Evolutionary conservation across 2,113 vertebrate genomes (phyloP).

Genomic region (Nerophis lumbriciformis): DNA sequence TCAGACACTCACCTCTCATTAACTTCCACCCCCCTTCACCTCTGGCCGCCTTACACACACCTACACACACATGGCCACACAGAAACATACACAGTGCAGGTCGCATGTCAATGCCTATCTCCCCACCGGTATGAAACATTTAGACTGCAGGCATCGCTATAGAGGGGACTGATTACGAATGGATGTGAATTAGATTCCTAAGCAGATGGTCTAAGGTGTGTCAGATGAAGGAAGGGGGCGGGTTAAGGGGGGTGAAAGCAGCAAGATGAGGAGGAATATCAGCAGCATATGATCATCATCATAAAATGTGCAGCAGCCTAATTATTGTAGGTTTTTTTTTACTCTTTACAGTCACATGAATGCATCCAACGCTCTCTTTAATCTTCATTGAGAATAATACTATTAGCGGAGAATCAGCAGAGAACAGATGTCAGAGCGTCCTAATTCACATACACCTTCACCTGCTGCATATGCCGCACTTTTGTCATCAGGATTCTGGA

Average conservation of each 20-base stretch:
- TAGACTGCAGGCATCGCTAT: constrained; percentile 27
- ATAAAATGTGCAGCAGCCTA: constrained; percentile 14
- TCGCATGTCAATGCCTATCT: constrained; percentile 2
- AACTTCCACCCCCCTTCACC: constrained; percentile 61
- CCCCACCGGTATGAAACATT: not conserved
- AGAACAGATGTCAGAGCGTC: not conserved
- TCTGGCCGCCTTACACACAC: constrained; percentile 9
- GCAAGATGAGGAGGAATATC: constrained; percentile 60
- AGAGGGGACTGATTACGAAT: constrained; percentile 89
- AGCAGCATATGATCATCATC: constrained; percentile 73
- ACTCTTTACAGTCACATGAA: not conserved
- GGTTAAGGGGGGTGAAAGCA: constrained; percentile 10
- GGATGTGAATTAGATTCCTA: constrained; percentile 98
- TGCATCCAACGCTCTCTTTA: not conserved
- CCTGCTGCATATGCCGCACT: not conserved
- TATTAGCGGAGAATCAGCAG: not conserved
- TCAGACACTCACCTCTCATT: constrained; percentile 68
- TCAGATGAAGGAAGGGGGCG: constrained; percentile 65
- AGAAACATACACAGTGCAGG: constrained; percentile 12
- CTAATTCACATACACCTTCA: not conserved
- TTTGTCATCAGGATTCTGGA: not conserved
- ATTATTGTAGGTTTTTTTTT: constrained; percentile 1
- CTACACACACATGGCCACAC: not conserved
- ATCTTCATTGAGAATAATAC: not conserved
- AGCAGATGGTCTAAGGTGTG: constrained; percentile 99